Conservation (phyloP, 92 coral and sea anemone genomes). For the Bergia puertoricense region DNA sequence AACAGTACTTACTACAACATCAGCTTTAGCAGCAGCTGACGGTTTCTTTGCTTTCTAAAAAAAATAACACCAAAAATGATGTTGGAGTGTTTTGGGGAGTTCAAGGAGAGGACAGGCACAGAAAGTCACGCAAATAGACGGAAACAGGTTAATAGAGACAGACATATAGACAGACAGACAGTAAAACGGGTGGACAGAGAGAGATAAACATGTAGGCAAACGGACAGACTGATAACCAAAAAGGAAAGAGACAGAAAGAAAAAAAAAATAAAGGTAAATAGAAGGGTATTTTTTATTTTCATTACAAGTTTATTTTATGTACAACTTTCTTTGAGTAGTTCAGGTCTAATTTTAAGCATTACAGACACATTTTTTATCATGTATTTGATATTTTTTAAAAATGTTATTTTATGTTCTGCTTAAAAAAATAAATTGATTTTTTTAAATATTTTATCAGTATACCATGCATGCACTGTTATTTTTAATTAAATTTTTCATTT, state of each 20-base stretch:
- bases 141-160: not conserved
- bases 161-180: not conserved
- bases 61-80: not conserved
- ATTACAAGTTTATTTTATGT: not conserved
- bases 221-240: not conserved
- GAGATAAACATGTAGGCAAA: not conserved
- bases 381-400: no score
- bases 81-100: no score
- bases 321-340: not conserved
- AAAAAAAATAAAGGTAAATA: not conserved
- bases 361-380: no score
- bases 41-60: conserved; percentile 43
- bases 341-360: not conserved
- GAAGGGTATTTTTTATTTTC: not conserved
- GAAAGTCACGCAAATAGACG: not conserved
- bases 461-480: not conserved
- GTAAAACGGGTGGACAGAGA: not conserved
- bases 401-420: not conserved
- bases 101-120: not conserved
- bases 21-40: conserved; percentile 27
- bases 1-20: conserved; percentile 19
- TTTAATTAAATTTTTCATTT: no score
- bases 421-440: no score
- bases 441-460: no score
- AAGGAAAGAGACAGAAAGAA: not conserved